Base-by-base conservation (phyloP, 2,113 vertebrate species). In the Callocephalon fimbriatum region DNA sequence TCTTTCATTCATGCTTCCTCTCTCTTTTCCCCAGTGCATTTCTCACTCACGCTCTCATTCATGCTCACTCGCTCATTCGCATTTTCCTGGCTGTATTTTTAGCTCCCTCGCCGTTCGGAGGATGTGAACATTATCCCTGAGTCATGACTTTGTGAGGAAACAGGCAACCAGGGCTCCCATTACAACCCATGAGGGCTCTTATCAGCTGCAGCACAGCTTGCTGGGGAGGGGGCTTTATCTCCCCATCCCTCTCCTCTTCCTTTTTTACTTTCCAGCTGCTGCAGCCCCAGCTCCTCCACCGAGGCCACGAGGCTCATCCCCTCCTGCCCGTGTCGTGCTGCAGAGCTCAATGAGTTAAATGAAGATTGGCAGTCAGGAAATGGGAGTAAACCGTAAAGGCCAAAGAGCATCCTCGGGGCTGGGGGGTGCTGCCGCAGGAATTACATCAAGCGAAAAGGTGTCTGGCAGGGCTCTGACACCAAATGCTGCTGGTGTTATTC, bases 101-200 rank as follows among this genome's bases (percentile, higher is more conserved):
- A 99, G 98, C 97, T 93, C 94, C 70, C 83, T 95, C 98, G 98
- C 98, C 96, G 95, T 98, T 98, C 98, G 96, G 98, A 99, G 99
- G 99, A 99, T 99, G 98, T 98, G 97, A 98, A 97, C 97, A 97
- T 94, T 98, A 98, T 98, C 97, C 97, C 97, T 98, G 98, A 98
- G 98, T 98, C 98, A 98, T 97, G 98, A 98, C 96, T 98, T 98
- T 98, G 94, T 83, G 97, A 98, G 99, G 99, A 99, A 99, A 98
- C 96, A 97, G 97, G 91, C 96, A 90, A 96, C 93, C 91, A 93
- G 94, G 74, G 87, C 94, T 95, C 96, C 88, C 86, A 74, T 86
- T 78, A 84, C 95, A 90, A 63, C 94, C 85, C 91, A 45, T 50
- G 80, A 97, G 96, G 95, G 83, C 95, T 95, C 97, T 99, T 98